Evolutionary conservation across 1,140 invertebrate species (phyloP).

Genomic region (Drosophila serrata): DNA sequence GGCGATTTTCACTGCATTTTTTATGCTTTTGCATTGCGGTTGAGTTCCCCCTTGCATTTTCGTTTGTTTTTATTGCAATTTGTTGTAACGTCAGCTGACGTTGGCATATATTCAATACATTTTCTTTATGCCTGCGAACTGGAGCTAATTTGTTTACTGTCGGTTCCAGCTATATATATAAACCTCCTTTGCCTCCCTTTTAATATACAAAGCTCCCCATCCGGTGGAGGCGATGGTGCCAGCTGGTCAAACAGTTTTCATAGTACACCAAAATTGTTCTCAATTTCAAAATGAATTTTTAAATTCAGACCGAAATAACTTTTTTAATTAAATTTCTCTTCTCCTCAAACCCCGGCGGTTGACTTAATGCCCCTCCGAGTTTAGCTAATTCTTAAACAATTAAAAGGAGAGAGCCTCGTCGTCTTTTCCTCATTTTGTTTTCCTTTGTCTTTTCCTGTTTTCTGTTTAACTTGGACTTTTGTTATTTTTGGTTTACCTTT

Average conservation of each 20-base stretch:
- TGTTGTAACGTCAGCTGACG: slow-evolving; percentile 67
- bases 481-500: slow-evolving; percentile 18
- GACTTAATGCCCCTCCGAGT: slow-evolving; percentile 28
- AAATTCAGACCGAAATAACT: slow-evolving; percentile 37
- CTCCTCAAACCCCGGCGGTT: slow-evolving; percentile 1
- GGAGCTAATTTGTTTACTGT: slow-evolving; percentile 76
- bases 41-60: slow-evolving; percentile 31
- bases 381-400: slow-evolving; percentile 51
- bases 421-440: slow-evolving; percentile 27
- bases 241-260: slow-evolving; percentile 44
- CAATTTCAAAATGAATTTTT: slow-evolving; percentile 52
- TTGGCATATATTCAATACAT: slow-evolving; percentile 81
- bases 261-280: slow-evolving; percentile 23
- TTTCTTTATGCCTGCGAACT: slow-evolving; percentile 60
- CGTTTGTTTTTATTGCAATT: slow-evolving; percentile 20
- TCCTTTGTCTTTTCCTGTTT: slow-evolving; percentile 29
- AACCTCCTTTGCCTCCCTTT: neutral
- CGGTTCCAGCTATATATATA: slow-evolving; percentile 33
- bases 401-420: slow-evolving; percentile 9
- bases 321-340: slow-evolving; percentile 60
- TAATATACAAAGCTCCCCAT: neutral
- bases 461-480: slow-evolving; percentile 19
- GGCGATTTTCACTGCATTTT: slow-evolving; percentile 39
- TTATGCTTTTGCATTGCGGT: slow-evolving; percentile 65
- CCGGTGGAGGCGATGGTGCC: slow-evolving; percentile 10